Base-by-base conservation (phyloP, 2,797 vertebrate species). In the Arnoldichthys spilopterus region DNA sequence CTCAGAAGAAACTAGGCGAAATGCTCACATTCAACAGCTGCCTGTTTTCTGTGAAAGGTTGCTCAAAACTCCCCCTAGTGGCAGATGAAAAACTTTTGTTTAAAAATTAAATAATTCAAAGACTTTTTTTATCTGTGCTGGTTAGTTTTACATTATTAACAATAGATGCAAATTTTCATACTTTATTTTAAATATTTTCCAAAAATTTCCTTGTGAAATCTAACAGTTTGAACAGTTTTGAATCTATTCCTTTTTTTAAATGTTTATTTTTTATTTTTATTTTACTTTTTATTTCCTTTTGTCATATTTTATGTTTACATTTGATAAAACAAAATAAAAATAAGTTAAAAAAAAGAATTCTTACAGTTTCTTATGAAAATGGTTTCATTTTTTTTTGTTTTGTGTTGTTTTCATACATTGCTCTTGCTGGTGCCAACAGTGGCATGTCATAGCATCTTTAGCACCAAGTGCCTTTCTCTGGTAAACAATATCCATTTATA, bases 1-100 rank as follows among this genome's bases (percentile, higher is more conserved):
- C 37, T 40, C 7, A 40, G 12, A 8, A 40, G 12, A 40, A 40
- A 1, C 32, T 4, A 59, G 64, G 6, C 5, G n/a, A 28, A 26
- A 28, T 8, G 3, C 71, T 49, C 26, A 47, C n/a, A 64, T 61
- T 63, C 20, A 20, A 3, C 59, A 47, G 32, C 34, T 45, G 32
- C 24, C 32, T 40, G 32, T 54, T 26, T 67, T 56, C 4, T 63
- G 22, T 64, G 3, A 84, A 72, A 30, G 15, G 59, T 74, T 64
- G 63, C 63, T 81, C 76, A 81, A 83, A 77, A 72, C 87, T 84
- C 85, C 93, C 89, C 89, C 93, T 91, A 78, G 90, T 93, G 93
- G 92, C 56, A 15, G 6, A 58, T 43, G 9, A 56, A 71, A 63
- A 30, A 2, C 16, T 18, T 53, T 13, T 22, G 18, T 37, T 32